Evolutionary conservation across 1,140 invertebrate genomes (phyloP).

Genomic region (Ganaspis sp.): DNA sequence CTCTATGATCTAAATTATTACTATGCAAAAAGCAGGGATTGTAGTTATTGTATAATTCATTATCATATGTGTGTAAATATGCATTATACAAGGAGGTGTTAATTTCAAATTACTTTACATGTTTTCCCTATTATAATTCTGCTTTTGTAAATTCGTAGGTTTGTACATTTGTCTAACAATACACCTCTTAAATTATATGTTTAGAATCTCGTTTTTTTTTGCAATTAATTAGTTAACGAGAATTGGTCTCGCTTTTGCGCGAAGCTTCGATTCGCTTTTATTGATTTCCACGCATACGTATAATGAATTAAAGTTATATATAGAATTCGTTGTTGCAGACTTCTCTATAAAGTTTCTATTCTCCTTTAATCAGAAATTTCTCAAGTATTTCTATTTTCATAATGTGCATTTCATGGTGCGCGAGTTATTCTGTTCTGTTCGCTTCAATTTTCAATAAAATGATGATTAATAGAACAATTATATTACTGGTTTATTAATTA

Average conservation of each 20-base stretch:
- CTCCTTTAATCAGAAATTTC: not conserved
- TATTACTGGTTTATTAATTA: too few relatives aligned
- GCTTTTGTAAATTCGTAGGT: too few relatives aligned
- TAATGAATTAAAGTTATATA: slow-evolving; percentile 22
- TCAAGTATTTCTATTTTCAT: not conserved
- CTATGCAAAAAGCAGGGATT: not conserved
- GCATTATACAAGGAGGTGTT: too few relatives aligned
- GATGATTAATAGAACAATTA: too few relatives aligned
- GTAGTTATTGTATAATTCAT: too few relatives aligned
- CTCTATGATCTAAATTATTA: not conserved
- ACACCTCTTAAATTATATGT: not conserved
- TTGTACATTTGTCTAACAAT: too few relatives aligned
- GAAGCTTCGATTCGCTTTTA: slow-evolving; percentile 14
- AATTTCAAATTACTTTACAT: too few relatives aligned
- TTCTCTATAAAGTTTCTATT: not conserved
- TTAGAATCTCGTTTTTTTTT: not conserved
- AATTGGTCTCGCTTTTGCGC: slow-evolving; percentile 19
- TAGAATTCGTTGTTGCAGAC: not conserved
- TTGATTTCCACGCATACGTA: slow-evolving; percentile 7
- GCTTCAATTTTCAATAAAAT: not conserved
- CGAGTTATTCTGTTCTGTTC: not conserved
- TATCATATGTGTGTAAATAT: too few relatives aligned
- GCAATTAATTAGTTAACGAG: slow-evolving; percentile 3
- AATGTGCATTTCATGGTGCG: not conserved
- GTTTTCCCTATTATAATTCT: too few relatives aligned